phyloP scores from a whole-genome alignment of 2,797 vertebrate species.

The Sebastes flavidus region DNA sequence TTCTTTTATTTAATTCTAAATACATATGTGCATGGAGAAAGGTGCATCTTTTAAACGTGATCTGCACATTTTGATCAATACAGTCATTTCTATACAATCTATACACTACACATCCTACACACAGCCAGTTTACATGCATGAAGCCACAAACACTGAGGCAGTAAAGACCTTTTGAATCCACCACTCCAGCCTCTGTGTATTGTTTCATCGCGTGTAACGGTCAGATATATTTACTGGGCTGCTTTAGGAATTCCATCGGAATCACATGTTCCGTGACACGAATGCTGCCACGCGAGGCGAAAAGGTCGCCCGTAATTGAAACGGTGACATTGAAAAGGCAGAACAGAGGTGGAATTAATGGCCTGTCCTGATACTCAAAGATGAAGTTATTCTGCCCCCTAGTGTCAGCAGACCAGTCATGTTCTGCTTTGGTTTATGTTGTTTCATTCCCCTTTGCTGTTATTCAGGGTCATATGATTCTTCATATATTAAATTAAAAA shows the following conservation, averaged over 20 bases:
- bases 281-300: conserved; percentile 45
- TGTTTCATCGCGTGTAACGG: conserved; percentile 14
- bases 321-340: conserved; percentile 61
- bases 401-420: not conserved
- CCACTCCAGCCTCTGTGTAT: not conserved
- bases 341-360: conserved; percentile 29
- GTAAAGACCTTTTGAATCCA: not conserved
- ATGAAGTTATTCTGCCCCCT: conserved; percentile 52
- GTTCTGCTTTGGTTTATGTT: not conserved
- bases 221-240: conserved; percentile 57
- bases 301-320: conserved; percentile 74
- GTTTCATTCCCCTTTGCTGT: not conserved
- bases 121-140: not conserved
- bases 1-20: not conserved
- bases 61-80: not conserved
- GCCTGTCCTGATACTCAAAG: not conserved
- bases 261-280: conserved; percentile 53
- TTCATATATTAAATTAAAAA: not conserved
- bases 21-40: not conserved
- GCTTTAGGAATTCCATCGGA: conserved; percentile 57
- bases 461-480: not conserved
- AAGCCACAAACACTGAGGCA: not conserved
- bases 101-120: not conserved
- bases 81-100: not conserved
- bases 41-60: not conserved